Conservation (phyloP, 2,888 invertebrate genomes). For the Nyleta sp. region DNA sequence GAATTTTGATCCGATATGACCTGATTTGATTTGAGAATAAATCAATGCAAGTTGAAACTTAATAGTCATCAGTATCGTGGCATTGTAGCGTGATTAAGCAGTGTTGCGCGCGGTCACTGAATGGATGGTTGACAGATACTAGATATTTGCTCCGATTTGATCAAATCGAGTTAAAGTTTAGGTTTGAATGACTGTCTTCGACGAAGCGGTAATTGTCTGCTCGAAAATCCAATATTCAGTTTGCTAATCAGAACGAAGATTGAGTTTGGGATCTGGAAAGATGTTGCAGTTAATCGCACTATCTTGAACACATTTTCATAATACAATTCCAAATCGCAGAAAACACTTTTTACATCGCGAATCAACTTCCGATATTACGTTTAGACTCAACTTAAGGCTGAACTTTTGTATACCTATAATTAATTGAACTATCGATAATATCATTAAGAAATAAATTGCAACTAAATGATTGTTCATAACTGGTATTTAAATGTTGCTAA, state of each 20-base stretch:
- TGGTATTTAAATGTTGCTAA: too few species aligned
- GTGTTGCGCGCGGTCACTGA: constrained; percentile 38
- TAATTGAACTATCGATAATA: too few species aligned
- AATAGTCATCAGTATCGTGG: constrained; percentile 55
- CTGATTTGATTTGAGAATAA: constrained; percentile 46
- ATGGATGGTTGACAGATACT: constrained; percentile 53
- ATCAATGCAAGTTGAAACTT: constrained; percentile 55
- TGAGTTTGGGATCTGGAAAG: not conserved
- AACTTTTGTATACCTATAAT: too few species aligned
- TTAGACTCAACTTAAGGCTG: too few species aligned
- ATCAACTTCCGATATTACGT: too few species aligned
- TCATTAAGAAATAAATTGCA: too few species aligned
- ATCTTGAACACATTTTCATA: too few species aligned
- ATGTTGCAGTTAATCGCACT: not conserved
- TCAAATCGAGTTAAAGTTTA: constrained; percentile 57
- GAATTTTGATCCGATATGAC: constrained; percentile 41
- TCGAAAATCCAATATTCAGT: constrained; percentile 43
- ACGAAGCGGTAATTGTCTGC: constrained; percentile 26
- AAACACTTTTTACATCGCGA: too few species aligned
- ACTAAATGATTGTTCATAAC: too few species aligned
- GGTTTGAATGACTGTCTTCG: constrained; percentile 41
- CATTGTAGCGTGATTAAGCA: constrained; percentile 52
- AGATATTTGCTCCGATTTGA: constrained; percentile 47
- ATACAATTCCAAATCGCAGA: too few species aligned
- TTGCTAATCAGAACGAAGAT: constrained; percentile 30